A percentile compares a stretch with the other conserved stretches of the same genome.
These are phyloP conservation scores for Ladona fulva DNA, from an alignment of 1,140 invertebrate species.

Conservation along the genomic window DNA sequence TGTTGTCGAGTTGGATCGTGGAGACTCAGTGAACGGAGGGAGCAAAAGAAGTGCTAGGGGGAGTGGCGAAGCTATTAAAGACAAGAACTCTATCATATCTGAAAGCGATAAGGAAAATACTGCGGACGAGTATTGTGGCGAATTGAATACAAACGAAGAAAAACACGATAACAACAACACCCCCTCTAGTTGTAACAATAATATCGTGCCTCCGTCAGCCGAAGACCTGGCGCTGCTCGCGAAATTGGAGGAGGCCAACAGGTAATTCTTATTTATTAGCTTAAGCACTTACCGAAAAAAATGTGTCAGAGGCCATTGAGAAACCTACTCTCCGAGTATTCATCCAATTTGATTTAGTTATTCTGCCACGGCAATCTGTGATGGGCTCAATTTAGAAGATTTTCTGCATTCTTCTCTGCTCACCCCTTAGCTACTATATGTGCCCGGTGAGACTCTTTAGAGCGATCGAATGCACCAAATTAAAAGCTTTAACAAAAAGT, in stretches of 20 bases:
- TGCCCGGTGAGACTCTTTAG: no score
- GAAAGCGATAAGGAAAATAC: not conserved
- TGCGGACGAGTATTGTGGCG: not conserved
- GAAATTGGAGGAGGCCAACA: constrained; percentile 89
- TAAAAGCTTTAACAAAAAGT: no score
- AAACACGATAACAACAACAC: constrained; percentile 11
- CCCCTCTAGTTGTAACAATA: constrained; percentile 11
- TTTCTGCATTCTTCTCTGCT: no score
- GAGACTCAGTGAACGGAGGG: not conserved
- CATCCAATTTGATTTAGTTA: no score
- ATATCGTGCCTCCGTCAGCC: constrained; percentile 28
- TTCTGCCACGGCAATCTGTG: no score
- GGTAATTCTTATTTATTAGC: constrained; percentile 35
- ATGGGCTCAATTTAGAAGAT: no score
- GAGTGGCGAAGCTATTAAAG: not conserved
- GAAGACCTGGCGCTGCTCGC: constrained; percentile 74
- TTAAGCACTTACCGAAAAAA: no score
- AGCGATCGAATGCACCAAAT: no score
- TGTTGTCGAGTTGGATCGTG: constrained; percentile 10
- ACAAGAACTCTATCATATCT: not conserved
- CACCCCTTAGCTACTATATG: no score
- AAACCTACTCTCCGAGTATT: no score
- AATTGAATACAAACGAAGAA: not conserved
- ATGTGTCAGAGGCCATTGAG: no score
- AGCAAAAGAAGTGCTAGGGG: not conserved